Percentiles rank a stretch among this genome's conserved stretches.
Evolutionary conservation across 2,888 invertebrate species (phyloP).

Genomic region (Mimachlamys varia): DNA sequence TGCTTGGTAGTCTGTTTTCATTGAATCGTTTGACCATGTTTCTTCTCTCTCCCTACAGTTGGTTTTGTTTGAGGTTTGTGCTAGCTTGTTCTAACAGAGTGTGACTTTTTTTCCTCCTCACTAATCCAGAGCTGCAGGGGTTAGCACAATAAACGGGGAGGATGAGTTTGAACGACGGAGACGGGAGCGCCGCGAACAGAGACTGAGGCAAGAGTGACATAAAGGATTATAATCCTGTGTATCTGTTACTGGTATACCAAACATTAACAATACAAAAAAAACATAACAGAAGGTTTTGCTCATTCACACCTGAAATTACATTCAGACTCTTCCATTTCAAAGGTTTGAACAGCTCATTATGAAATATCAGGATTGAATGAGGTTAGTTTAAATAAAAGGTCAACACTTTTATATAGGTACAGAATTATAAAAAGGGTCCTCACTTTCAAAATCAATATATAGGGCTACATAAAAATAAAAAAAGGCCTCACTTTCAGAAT

Average conservation of each 20-base stretch:
- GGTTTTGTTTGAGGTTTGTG: constrained; percentile 32
- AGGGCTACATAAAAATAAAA: too few species aligned
- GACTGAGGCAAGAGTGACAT: constrained; percentile 64
- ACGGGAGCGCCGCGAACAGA: constrained; percentile 68
- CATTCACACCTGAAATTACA: too few species aligned
- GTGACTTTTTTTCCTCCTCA: constrained; percentile 53
- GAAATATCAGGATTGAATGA: too few species aligned
- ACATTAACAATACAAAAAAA: too few species aligned
- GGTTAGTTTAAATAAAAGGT: too few species aligned
- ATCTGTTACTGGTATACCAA: background rate
- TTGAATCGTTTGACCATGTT: background rate
- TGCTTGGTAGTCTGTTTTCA: background rate
- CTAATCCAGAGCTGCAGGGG: constrained; percentile 66
- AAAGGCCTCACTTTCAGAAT: too few species aligned
- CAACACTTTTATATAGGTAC: too few species aligned
- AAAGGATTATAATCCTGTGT: constrained; percentile 13
- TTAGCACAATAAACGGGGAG: constrained; percentile 68
- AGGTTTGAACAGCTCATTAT: too few species aligned
- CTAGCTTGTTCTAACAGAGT: constrained; percentile 42
- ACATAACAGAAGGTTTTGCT: too few species aligned
- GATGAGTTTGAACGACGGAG: constrained; percentile 71
- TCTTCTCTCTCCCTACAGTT: background rate
- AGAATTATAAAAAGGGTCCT: too few species aligned
- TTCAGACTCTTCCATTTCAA: too few species aligned
- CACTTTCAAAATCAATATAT: too few species aligned